phyloP scores from a whole-genome alignment of 2,797 vertebrate species.

The Pseudomugil gertrudae region DNA sequence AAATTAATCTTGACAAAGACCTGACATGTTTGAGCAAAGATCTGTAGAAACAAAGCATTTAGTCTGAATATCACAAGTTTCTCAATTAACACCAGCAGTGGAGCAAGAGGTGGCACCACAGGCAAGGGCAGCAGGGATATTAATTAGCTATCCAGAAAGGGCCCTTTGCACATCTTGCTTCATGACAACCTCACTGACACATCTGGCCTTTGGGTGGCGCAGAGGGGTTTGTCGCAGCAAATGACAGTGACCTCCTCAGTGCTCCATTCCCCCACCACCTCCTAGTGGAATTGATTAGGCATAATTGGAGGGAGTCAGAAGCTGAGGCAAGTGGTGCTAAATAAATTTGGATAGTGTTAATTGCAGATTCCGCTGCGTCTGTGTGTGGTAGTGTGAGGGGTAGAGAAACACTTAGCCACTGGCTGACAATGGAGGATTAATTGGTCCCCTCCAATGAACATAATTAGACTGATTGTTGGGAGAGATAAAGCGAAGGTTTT shows the following conservation, averaged over 20 bases:
- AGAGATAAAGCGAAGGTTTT: slow-evolving; percentile 88
- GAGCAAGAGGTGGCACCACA: slow-evolving; percentile 19
- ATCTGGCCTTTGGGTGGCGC: slow-evolving; percentile 73
- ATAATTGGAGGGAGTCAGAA: slow-evolving; percentile 89
- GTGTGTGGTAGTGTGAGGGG: slow-evolving; percentile 81
- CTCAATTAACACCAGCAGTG: slow-evolving; percentile 60
- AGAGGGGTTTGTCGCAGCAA: slow-evolving; percentile 73
- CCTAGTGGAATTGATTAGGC: slow-evolving; percentile 86
- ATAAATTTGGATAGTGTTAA: slow-evolving; percentile 90
- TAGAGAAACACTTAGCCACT: slow-evolving; percentile 88
- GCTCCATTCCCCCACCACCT: slow-evolving; percentile 60
- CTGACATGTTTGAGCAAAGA: slow-evolving; percentile 21
- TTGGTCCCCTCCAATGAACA: slow-evolving; percentile 90
- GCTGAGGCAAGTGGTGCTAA: slow-evolving; percentile 86
- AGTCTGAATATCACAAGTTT: slow-evolving; percentile 25
- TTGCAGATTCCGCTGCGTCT: slow-evolving; percentile 87
- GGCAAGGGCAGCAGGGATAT: slow-evolving; percentile 36
- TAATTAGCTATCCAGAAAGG: slow-evolving; percentile 53
- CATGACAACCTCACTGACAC: slow-evolving; percentile 62
- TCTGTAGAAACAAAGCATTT: slow-evolving; percentile 35
- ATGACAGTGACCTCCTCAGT: slow-evolving; percentile 77
- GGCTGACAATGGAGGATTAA: slow-evolving; percentile 90
- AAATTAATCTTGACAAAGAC: background rate
- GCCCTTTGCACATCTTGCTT: slow-evolving; percentile 43
- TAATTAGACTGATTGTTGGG: slow-evolving; percentile 92